Evolutionary conservation across 2,113 vertebrate genomes (phyloP), one percentile per base, ranked within the genome.

Genomic region (Dolichallabes microphthalmus): DNA sequence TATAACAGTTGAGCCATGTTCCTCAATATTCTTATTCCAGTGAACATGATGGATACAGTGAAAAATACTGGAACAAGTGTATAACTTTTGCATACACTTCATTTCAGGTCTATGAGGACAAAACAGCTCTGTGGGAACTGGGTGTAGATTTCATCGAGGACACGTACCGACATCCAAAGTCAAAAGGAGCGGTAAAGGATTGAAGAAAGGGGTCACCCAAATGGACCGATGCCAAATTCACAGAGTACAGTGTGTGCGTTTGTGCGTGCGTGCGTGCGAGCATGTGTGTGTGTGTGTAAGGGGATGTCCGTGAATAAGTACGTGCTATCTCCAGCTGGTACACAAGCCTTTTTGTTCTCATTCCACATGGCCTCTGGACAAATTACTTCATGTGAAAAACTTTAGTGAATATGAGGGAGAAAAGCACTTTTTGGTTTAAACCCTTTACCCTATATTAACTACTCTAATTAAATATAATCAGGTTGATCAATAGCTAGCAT

Each of bases 281-380:
- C 77, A 83, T 50, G 58, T 32, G 30, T 19, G 66, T 19, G 27
- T 7, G 66, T 2, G 30, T 19, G 66, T 8, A 84, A n/a, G 15
- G 64, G 22, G 74, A 61, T 80, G 75, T 32, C 81, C 35, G 61
- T 87, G 81, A 82, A 82, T 83, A 79, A 76, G 76, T 75, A 78
- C 30, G 81, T 69, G 85, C 79, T 58, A 76, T 90, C 91, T 84
- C 90, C 90, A 89, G 88, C 87, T 90, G 90, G 86, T 76, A 90
- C 88, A 90, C 80, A 87, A 88, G 86, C 45, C 80, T 89, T 90
- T 89, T 91, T 90, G 85, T 91, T 88, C 82, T 88, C 71, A 50
- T 86, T 68, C 81, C 50, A 71, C 81, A 53, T 79, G 87, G 87
- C 90, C 91, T 89, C 91, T 92, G 91, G 88, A 87, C 89, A 91